Base-by-base conservation (phyloP, 30 jellyfish, hydroid and myxozoan genomes). In the Sanderia malayensis region DNA sequence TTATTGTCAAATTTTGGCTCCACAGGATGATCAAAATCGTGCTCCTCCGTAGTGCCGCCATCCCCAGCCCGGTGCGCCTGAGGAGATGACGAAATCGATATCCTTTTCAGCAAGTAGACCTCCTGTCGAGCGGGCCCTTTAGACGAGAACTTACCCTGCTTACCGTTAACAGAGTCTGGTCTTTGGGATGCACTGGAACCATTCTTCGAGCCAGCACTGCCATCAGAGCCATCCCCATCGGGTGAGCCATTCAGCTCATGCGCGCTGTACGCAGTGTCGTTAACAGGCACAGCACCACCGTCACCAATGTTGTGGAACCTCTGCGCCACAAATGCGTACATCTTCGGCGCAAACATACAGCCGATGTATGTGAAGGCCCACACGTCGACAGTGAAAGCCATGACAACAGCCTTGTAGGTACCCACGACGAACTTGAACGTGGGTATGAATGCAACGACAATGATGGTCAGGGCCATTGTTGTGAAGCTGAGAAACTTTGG, bases 351-450 rank as follows among this genome's bases (percentile, higher is more conserved):
- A 68, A 77, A 46, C 74, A 88, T 41, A 67, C 97, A 81, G 26
- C 85, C 78, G 23, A 88, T 44, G 77, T 73, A 88, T 15, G 87
- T 83, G 49, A 13, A 89, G 1, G 96, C 95, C 80, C 86, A 82
- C 21, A 85, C 61, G 17, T 70, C 87, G n/a, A 79, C 85, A 32
- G 95, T 89, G 49, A 89, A 63, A 26, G 92, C 83, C 86, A 76
- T 73, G 18, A 89, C 95, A 23, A 89, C 45, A n/a, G 88, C 85
- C 41, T 72, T 90, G 70, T 74, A 89, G 46, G 55, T 44, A 22
- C 87, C 95, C 68, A 60, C 77, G 22, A 83, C 97, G 44, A 46
- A 75, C 17, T 75, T 74, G 75, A 77, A 76, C 63, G 97, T 73
- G 41, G 86, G 80, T 15, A 75, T 53, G 41, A 71, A 83, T 6